A percentile compares a stretch with the other conserved stretches of the same genome.
Conservation (phyloP, 2,797 vertebrate genomes). For the Picus viridis region DNA sequence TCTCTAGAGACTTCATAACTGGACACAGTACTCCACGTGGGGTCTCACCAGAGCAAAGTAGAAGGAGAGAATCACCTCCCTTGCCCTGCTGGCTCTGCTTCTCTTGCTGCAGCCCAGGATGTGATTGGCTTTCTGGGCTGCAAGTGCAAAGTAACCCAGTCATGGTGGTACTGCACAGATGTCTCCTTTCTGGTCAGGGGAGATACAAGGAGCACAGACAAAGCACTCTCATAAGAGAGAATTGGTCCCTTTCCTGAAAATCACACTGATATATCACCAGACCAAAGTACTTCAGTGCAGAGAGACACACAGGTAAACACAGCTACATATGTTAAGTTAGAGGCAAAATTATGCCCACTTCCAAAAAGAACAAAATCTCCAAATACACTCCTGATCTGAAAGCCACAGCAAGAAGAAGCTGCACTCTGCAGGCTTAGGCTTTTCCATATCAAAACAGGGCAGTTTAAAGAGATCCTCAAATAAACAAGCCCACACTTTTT, state of each 20-base stretch:
- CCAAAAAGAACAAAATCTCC: background rate
- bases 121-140: too few relatives aligned
- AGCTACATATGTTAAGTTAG: background rate
- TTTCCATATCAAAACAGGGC: slow-evolving; percentile 6
- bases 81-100: too few relatives aligned
- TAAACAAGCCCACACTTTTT: background rate
- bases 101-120: too few relatives aligned
- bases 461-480: background rate
- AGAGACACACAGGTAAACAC: background rate
- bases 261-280: background rate
- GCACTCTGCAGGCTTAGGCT: background rate
- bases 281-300: background rate
- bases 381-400: background rate
- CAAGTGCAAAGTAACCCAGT: background rate
- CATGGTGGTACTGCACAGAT: background rate
- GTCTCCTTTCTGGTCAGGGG: rapidly evolving
- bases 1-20: too few relatives aligned
- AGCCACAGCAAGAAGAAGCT: background rate
- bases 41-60: too few relatives aligned
- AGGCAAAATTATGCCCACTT: background rate
- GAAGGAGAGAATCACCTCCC: too few relatives aligned
- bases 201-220: background rate
- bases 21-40: too few relatives aligned
- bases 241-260: background rate
- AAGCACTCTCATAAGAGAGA: background rate